phyloP scores from a whole-genome alignment of 2,113 vertebrate genomes.

The human region GRCh38 chr12:10418001-10418500 shows the following conservation, averaged over 20 bases:
- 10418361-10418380: not conserved
- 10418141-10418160: not conserved
- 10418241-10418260: not conserved
- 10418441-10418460: constrained; percentile 43
- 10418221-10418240: not conserved
- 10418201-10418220: not conserved
- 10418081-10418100: not conserved
- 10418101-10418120: not conserved
- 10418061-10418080: not conserved
- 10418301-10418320: not conserved
- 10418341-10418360: constrained; percentile 45
- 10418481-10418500: not conserved
- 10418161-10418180: not conserved
- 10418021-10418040: rapidly evolving
- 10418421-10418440: not conserved
- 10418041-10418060: not conserved
- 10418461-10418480: not conserved
- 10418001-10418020: not conserved
- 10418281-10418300: not conserved
- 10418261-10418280: not conserved
- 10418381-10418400: not conserved
- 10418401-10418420: not conserved
- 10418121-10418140: not conserved
- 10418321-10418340: not conserved
- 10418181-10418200: not conserved